phyloP scores from a whole-genome alignment of 2,888 invertebrate species.

The Zygogramma bicolorata region DNA sequence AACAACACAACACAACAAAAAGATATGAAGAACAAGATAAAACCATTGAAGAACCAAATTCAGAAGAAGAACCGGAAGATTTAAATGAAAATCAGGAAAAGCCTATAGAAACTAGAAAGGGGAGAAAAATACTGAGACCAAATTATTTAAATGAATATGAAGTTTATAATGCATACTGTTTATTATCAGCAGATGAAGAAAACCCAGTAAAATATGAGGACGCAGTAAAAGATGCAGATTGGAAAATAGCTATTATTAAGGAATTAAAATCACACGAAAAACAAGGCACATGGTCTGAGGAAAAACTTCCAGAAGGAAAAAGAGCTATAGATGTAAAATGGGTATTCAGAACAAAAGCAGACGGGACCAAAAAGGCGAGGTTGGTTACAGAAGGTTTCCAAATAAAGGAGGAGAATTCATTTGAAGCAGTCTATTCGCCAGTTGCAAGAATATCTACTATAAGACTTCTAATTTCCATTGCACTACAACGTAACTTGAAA shows the following conservation, averaged over 20 bases:
- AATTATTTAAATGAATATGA: slow-evolving; percentile 35
- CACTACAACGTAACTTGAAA: slow-evolving; percentile 33
- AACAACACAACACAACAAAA: not conserved
- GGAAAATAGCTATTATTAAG: not conserved
- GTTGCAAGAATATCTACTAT: slow-evolving; percentile 36
- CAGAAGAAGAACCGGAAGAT: slow-evolving; percentile 24
- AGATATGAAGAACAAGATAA: not conserved
- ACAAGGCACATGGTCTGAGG: not conserved
- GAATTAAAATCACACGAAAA: not conserved
- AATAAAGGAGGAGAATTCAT: slow-evolving; percentile 23
- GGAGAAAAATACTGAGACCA: slow-evolving; percentile 34
- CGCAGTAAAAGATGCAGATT: not conserved
- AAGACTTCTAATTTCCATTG: slow-evolving; percentile 34
- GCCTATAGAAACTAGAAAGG: slow-evolving; percentile 17
- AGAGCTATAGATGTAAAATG: not conserved
- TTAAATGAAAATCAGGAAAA: slow-evolving; percentile 1
- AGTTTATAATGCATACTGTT: slow-evolving; percentile 19
- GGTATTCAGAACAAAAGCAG: slow-evolving; percentile 2
- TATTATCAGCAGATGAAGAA: not conserved
- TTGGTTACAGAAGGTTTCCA: slow-evolving; percentile 35
- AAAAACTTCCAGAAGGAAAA: not conserved
- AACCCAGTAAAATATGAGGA: not conserved
- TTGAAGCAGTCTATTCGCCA: slow-evolving; percentile 28
- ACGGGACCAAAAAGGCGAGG: slow-evolving; percentile 10
- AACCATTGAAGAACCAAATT: slow-evolving; percentile 18